phyloP scores from a whole-genome alignment of 2,797 vertebrate species.

The Sebastes hubbsi region DNA sequence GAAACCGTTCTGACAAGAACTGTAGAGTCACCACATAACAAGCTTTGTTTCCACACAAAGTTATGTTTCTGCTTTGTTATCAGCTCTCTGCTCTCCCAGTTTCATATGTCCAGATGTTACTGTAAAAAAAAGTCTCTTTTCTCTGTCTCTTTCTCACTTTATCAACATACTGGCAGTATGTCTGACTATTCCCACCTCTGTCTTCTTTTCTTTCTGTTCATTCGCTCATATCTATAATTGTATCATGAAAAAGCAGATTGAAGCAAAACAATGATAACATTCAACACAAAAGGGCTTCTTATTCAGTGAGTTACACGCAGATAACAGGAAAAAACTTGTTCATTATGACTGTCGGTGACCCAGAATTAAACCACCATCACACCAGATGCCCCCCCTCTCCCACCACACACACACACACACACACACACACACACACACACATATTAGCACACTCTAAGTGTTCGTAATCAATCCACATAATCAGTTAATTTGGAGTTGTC shows the following conservation, averaged over 20 bases:
- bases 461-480: conserved; percentile 60
- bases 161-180: neutral
- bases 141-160: neutral
- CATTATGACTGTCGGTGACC: neutral
- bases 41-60: neutral
- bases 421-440: conserved; percentile 2
- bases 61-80: neutral
- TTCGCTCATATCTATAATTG: neutral
- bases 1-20: conserved; percentile 1
- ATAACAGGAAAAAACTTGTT: neutral
- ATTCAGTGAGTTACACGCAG: neutral
- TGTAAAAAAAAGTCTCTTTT: neutral
- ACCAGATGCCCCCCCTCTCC: neutral
- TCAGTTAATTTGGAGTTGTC: conserved; percentile 40
- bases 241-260: neutral
- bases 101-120: neutral
- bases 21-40: neutral
- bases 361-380: neutral
- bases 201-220: neutral
- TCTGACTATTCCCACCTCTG: neutral
- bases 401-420: neutral
- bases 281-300: neutral
- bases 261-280: neutral
- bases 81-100: neutral
- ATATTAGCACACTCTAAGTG: conserved; percentile 15